Percentiles rank a stretch among this genome's conserved stretches.
These are phyloP conservation scores for Chiroxiphia lanceolata DNA, from an alignment of 2,797 vertebrate genomes.

Conservation along the genomic window DNA sequence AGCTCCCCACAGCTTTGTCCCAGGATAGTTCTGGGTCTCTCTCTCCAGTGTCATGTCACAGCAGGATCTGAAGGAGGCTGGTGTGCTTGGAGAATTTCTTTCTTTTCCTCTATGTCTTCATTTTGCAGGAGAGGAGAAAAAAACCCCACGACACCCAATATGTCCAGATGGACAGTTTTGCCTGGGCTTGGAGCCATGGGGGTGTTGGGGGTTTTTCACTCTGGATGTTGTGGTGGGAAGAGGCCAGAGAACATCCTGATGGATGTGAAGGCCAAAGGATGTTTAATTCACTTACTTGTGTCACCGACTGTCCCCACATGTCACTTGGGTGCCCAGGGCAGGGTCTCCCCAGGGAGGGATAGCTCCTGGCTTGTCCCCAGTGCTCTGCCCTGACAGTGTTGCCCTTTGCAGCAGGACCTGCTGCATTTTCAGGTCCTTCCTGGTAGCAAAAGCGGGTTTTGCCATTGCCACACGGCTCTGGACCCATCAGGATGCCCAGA, in stretches of 20 bases:
- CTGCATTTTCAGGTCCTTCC: background rate
- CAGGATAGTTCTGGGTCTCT: background rate
- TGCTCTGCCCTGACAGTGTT: background rate
- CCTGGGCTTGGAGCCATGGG: background rate
- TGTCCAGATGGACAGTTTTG: background rate
- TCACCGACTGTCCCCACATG: background rate
- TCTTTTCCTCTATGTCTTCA: background rate
- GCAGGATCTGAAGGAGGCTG: background rate
- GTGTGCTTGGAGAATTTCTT: background rate
- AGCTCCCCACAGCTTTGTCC: background rate
- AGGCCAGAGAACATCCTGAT: background rate
- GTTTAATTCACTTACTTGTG: background rate
- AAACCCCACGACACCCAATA: rapidly evolving
- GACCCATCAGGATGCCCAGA: background rate
- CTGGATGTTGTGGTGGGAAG: background rate
- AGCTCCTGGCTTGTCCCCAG: background rate
- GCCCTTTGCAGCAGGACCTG: background rate
- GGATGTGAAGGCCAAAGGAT: background rate
- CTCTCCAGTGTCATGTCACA: background rate
- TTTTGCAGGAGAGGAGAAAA: background rate
- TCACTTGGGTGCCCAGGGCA: background rate
- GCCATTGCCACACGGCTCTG: background rate
- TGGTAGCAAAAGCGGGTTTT: background rate
- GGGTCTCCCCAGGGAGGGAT: background rate
- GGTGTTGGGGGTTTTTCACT: background rate